Evolutionary conservation across 2,113 vertebrate genomes (phyloP), one percentile per base, ranked within the genome.

Genomic region (Hippocampus mohnikei): DNA sequence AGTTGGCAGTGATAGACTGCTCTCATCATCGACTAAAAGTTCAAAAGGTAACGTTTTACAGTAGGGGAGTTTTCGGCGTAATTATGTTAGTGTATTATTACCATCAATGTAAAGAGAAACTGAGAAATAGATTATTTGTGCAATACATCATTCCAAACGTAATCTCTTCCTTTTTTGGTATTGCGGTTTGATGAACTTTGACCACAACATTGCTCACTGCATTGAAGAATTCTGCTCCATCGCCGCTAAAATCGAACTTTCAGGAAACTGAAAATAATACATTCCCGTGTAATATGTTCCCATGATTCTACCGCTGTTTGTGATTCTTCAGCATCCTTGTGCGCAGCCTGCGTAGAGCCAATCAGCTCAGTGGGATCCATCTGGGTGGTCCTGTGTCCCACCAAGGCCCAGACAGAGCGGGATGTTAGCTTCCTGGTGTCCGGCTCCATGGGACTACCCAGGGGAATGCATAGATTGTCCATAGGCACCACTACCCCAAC

Each of bases 351-450:
- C 40, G 42, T 23, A 0, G 20, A 64, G 40, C 37, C 61, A 64
- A 42, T 64, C 40, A 15, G 40, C 41, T 44, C 21, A 42, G 61
- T 64, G 40, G 61, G 37, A 42, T 64, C 61, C 61, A 64, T 64
- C 61, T 64, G 61, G 40, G 61, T 64, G 61, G 61, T 64, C 61
- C 61, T 13, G 61, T 23, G 61, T 64, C 61, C 40, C 61, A 63
- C 61, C 37, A 12, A 63, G 37, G 20, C 61, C 21, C 40, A 64
- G 61, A 64, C 61, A 42, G 61, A 42, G 21, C 10, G 40, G 61
- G 61, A 64, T 64, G 40, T 64, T 42, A 42, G 61, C 61, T 64
- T 64, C 61, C 61, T 42, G 61, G 61, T 64, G 61, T 64, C 40
- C 61, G 61, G 61, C 61, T 64, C 40, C 61, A 64, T 42, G 61